Percentiles rank a stretch among this genome's conserved stretches.
Conservation (phyloP, 1,140 invertebrate genomes). For the Bactericera cockerelli region DNA sequence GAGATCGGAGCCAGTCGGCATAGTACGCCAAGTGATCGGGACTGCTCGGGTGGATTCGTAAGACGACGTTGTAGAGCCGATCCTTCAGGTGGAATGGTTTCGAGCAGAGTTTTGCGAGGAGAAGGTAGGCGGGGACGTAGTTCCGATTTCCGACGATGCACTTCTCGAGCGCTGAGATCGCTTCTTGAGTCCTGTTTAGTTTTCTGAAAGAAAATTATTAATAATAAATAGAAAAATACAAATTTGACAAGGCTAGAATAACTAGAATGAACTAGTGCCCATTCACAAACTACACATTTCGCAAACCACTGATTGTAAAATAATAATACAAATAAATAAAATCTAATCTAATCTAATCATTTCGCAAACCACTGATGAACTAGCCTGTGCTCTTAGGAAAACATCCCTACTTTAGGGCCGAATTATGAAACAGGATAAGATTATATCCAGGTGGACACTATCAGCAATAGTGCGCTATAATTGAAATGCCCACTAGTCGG, state of each 20-base stretch:
- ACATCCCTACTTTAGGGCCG: too few relatives aligned
- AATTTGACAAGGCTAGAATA: background rate
- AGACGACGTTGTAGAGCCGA: conserved; percentile 36
- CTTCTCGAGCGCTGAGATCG: conserved; percentile 45
- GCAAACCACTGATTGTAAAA: background rate
- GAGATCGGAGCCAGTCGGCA: conserved; percentile 45
- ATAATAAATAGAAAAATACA: too few relatives aligned
- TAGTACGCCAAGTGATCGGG: conserved; percentile 49
- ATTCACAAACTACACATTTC: background rate
- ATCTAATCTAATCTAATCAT: too few relatives aligned
- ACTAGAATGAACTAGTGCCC: background rate
- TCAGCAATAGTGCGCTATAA: too few relatives aligned
- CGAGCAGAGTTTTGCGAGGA: conserved; percentile 38
- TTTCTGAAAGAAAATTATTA: conserved; percentile 34
- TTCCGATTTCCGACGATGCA: conserved; percentile 45
- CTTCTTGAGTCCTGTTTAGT: conserved; percentile 44
- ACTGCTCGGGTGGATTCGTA: conserved; percentile 42
- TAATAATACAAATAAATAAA: too few relatives aligned
- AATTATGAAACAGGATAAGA: too few relatives aligned
- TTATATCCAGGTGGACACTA: too few relatives aligned
- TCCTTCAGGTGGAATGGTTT: conserved; percentile 31
- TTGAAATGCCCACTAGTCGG: too few relatives aligned
- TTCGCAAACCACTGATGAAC: too few relatives aligned
- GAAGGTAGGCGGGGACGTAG: conserved; percentile 49
- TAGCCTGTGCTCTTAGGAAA: too few relatives aligned